Evolutionary conservation across 1,140 invertebrate genomes (phyloP).

Genomic region (Sogatella furcifera): DNA sequence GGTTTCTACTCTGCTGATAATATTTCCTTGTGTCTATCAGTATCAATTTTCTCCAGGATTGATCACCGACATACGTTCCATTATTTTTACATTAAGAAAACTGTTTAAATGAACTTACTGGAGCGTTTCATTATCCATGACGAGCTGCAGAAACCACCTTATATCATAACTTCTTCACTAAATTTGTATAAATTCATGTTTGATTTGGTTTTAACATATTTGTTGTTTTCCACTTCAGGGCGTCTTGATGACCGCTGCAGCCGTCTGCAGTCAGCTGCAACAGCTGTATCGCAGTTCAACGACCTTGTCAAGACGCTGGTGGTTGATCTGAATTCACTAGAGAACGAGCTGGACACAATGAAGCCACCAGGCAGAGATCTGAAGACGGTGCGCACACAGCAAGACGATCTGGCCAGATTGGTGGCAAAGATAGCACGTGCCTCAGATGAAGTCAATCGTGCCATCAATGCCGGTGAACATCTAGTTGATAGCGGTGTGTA

Average conservation of each 20-base stretch:
- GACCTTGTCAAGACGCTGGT: slow-evolving; percentile 69
- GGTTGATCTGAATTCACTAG: slow-evolving; percentile 64
- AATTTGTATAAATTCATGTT: no score
- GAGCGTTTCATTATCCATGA: no score
- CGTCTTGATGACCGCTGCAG: slow-evolving; percentile 68
- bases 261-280: slow-evolving; percentile 75
- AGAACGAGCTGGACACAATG: slow-evolving; percentile 74
- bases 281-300: slow-evolving; percentile 75
- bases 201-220: no score
- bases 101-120: no score
- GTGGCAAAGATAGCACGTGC: slow-evolving; percentile 50
- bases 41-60: no score
- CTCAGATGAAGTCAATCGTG: slow-evolving; percentile 54
- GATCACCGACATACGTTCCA: no score
- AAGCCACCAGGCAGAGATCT: slow-evolving; percentile 77
- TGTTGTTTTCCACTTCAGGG: slow-evolving; percentile 14
- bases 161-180: no score
- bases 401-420: slow-evolving; percentile 64
- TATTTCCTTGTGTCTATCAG: no score
- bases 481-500: slow-evolving; percentile 54
- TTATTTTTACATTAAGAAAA: no score
- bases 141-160: no score
- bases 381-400: slow-evolving; percentile 69
- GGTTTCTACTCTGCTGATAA: no score
- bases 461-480: slow-evolving; percentile 59